A percentile compares a stretch with the other conserved stretches of the same genome.
These are phyloP conservation scores for Apis dorsata DNA, from an alignment of 1,140 invertebrate species.

Conservation along the genomic window DNA sequence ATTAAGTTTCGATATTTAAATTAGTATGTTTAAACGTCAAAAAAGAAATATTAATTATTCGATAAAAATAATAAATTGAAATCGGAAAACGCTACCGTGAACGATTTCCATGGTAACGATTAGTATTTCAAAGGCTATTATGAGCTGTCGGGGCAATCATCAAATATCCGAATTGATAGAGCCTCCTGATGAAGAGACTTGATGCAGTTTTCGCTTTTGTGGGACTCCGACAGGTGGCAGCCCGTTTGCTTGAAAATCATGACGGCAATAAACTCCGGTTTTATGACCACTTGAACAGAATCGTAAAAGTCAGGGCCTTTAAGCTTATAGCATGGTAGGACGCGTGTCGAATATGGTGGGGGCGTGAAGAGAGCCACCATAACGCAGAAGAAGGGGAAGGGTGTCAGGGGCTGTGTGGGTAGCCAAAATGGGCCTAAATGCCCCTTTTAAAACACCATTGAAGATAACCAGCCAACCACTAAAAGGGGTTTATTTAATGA, in stretches of 20 bases:
- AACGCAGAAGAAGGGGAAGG: slow-evolving; percentile 53
- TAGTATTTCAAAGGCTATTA: not conserved
- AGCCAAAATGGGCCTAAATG: slow-evolving; percentile 78
- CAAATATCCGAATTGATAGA: slow-evolving; percentile 40
- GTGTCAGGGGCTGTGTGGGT: slow-evolving; percentile 55
- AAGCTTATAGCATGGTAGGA: slow-evolving; percentile 76
- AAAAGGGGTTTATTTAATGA: slow-evolving; percentile 74
- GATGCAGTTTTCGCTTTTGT: slow-evolving; percentile 74
- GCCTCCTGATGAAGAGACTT: slow-evolving; percentile 56
- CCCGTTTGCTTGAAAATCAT: slow-evolving; percentile 81
- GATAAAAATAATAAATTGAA: not conserved
- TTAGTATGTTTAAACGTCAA: not conserved
- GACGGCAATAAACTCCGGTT: slow-evolving; percentile 80
- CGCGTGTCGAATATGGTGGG: slow-evolving; percentile 79
- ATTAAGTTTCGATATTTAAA: not conserved
- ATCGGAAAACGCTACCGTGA: not conserved
- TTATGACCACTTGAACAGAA: slow-evolving; percentile 81
- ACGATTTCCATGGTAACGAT: not conserved
- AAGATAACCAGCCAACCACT: slow-evolving; percentile 72
- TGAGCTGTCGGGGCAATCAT: slow-evolving; percentile 1
- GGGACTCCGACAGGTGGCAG: slow-evolving; percentile 80
- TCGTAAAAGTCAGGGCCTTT: slow-evolving; percentile 81
- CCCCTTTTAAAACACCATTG: slow-evolving; percentile 73
- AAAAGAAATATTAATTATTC: not conserved
- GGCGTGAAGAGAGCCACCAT: slow-evolving; percentile 74